Evolutionary conservation across 2,113 vertebrate species (phyloP), one percentile per base, ranked within the genome.

Genomic region (Hydrolagus affinis): DNA sequence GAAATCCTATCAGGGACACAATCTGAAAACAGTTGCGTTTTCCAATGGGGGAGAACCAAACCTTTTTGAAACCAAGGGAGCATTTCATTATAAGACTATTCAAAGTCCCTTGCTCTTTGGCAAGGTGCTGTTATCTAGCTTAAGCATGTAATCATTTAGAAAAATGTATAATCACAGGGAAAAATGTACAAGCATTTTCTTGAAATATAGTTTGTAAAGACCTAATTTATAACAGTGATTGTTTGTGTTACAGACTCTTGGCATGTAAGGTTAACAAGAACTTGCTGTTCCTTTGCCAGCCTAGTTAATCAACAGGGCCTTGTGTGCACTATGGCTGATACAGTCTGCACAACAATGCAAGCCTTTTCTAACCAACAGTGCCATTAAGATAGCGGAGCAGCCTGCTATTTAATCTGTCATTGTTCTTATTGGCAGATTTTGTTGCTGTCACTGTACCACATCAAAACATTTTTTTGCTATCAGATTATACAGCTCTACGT

Each of bases 71-170:
- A 91, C 44, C 75, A 77, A n/a, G 10, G 62, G 57, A 62, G 17
- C 89, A 88, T 88, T 93, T 92, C 89, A 92, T 93, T 94, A 94
- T 91, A 90, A 92, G 86, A 86, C 89, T 90, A 91, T 87, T 93
- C 91, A 93, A 92, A 75, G 9, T 10, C 86, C 86, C 86, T 89
- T 90, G 88, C 90, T 44, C 88, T 86, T 89, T 93, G 95, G 95
- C 95, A 88, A 93, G 90, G 90, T 88, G 95, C 95, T 95, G 96
- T 95, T 94, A 94, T 93, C 93, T 93, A 93, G 91, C 92, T 93
- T 93, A 95, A 95, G 94, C 94, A 92, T 94, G 93, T 94, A 95
- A 96, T 96, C 94, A 96, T 93, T 91, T 92, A 89, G 92, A 69
- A 94, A 95, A 95, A 92, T 91, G 93, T 93, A 93, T 94, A 95